phyloP scores from a whole-genome alignment of 1,140 invertebrate genomes.

The Pachypsylla venusta region DNA sequence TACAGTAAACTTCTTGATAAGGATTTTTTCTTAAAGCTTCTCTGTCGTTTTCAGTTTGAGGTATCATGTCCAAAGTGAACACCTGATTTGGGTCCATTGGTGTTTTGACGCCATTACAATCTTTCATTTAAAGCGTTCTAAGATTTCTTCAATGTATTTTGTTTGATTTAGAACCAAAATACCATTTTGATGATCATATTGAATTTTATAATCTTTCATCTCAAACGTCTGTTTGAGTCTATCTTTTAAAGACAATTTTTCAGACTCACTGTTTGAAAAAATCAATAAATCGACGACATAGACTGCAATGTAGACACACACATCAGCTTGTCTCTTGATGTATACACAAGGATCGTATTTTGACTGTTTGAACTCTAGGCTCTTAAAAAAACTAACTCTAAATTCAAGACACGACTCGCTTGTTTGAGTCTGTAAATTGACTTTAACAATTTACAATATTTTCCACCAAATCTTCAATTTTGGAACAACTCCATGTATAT shows the following conservation, averaged over 20 bases:
- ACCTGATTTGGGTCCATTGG: too few species aligned
- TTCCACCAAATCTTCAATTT: conserved; percentile 13
- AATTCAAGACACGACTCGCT: background rate
- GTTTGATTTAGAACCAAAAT: conserved; percentile 19
- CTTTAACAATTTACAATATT: background rate
- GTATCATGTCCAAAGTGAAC: too few species aligned
- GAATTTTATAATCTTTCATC: conserved; percentile 18
- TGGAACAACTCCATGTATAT: conserved; percentile 31
- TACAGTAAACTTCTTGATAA: too few species aligned
- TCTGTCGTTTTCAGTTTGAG: too few species aligned
- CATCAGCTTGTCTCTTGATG: background rate
- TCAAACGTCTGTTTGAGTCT: conserved; percentile 12
- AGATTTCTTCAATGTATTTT: background rate
- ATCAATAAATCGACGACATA: background rate
- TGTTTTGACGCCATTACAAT: too few species aligned
- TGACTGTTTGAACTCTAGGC: background rate
- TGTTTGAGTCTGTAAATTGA: background rate
- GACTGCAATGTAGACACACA: too few species aligned
- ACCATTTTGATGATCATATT: conserved; percentile 23
- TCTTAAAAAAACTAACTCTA: background rate
- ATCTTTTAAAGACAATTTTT: background rate
- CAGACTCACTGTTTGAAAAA: too few species aligned
- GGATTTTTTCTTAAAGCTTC: too few species aligned
- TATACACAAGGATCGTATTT: background rate
- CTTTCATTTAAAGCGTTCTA: conserved; percentile 16